Evolutionary conservation across 2,797 vertebrate species (phyloP), one percentile per base, ranked within the genome.

Genomic region (Gadopsis marmoratus): DNA sequence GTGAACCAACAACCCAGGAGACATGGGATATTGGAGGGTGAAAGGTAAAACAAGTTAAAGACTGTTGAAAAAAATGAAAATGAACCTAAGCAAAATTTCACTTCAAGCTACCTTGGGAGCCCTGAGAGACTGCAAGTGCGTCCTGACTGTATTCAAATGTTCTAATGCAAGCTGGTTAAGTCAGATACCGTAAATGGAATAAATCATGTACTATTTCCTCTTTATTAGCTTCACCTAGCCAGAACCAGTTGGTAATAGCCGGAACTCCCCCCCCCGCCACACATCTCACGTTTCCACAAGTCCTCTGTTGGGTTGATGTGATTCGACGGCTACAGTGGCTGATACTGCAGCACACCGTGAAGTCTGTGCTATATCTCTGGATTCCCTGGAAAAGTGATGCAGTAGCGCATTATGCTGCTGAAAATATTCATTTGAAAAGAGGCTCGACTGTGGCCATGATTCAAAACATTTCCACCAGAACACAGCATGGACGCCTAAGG

Each of bases 1-100:
- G 45, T 50, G 71, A 62, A 75, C 51, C 50, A 64, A 26, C 23
- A 37, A 48, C 71, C 41, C 70, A n/a, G 7, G 35, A 64, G 78
- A 69, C 48, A 21, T 23, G 23, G 37, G 37, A 53, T 71, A 68
- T 59, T 10, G 54, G 33, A 58, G 37, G 13, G 17, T 60, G 31
- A 69, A 66, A 29, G 51, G 80, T 71, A 43, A 77, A 66, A 78
- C 21, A 48, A 61, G 10, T 68, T 64, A n/a, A 55, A 54, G 17
- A 61, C 5, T 51, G 48, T 17, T 33, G 12, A 39, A 61, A 45
- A 67, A 65, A 65, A n/a, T 47, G 14, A 67, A 77, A 77, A n/a
- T n/a, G 16, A 66, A 43, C 76, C 45, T 39, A 47, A 37, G 23
- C 53, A 71, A 68, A 65, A 61, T 51, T 17, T 54, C 12, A 19